phyloP scores from a whole-genome alignment of 30 jellyfish, hydroid and myxozoan genomes.

The Nemopilema nomurai region DNA sequence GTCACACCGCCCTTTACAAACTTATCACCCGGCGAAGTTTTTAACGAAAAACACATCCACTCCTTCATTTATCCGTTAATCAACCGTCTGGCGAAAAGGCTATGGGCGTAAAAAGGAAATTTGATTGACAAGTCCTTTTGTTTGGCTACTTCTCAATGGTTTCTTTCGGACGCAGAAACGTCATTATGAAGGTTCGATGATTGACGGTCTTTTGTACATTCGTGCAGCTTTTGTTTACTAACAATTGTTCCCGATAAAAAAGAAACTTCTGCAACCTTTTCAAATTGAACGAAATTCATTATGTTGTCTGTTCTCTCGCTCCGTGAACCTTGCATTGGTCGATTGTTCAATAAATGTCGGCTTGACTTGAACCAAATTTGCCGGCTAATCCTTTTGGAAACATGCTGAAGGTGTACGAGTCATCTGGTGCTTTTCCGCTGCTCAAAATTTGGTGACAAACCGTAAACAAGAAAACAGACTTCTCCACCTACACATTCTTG shows the following conservation, averaged over 20 bases:
- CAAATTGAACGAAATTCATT: slow-evolving; percentile 7
- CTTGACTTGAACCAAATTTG: neutral
- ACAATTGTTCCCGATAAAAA: neutral
- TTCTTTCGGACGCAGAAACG: slow-evolving; percentile 27
- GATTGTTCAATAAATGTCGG: slow-evolving; percentile 3
- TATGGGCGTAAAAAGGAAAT: slow-evolving; percentile 59
- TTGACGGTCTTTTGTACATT: slow-evolving; percentile 35
- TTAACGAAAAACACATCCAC: neutral
- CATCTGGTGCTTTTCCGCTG: neutral
- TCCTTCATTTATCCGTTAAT: slow-evolving; percentile 30
- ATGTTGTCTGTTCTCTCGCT: slow-evolving; percentile 7
- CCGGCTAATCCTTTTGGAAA: neutral
- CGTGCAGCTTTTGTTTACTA: neutral
- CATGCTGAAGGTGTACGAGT: neutral
- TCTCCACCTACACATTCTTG: neutral
- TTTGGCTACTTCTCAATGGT: slow-evolving; percentile 55
- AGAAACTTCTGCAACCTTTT: slow-evolving; percentile 5
- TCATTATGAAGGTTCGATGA: slow-evolving; percentile 13
- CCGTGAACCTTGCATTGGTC: neutral
- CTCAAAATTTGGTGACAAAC: neutral
- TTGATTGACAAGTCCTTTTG: slow-evolving; percentile 65
- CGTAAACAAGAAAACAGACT: neutral
- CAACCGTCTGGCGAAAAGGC: slow-evolving; percentile 9
- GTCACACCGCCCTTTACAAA: neutral
- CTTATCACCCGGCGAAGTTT: neutral